Evolutionary conservation across 1,140 invertebrate species (phyloP).

Genomic region (Coptotermes formosanus): DNA sequence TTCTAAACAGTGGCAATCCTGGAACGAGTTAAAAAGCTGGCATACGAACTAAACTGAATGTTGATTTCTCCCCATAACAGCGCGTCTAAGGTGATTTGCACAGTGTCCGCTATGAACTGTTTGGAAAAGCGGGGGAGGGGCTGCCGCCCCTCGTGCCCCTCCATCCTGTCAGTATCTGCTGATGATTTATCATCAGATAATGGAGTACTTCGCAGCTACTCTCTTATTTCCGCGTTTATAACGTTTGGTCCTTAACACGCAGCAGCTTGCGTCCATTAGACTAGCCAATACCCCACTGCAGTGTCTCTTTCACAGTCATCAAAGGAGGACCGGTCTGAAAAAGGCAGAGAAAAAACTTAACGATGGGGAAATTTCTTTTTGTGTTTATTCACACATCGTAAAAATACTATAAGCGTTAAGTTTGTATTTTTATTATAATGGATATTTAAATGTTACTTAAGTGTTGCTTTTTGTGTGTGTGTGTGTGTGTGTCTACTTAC

Average conservation of each 20-base stretch:
- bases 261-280: constrained; percentile 25
- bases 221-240: constrained; percentile 22
- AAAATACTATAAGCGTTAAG: constrained; percentile 17
- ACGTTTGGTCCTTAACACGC: neutral
- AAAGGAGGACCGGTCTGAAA: neutral
- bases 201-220: neutral
- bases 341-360: neutral
- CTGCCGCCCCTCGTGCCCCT: neutral
- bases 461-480: constrained; percentile 36
- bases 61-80: too few species aligned
- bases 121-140: too few species aligned
- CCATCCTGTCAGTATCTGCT: neutral
- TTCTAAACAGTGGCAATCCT: too few species aligned
- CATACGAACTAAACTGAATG: too few species aligned
- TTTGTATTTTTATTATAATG: constrained; percentile 35
- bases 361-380: constrained; percentile 26
- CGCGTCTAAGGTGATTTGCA: too few species aligned
- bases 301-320: neutral
- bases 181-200: constrained; percentile 24
- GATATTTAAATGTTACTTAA: constrained; percentile 32
- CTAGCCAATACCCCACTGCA: neutral
- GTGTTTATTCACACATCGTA: constrained; percentile 34
- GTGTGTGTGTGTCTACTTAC: constrained; percentile 23
- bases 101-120: too few species aligned
- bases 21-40: too few species aligned